A percentile compares a stretch with the other conserved stretches of the same genome.
These are phyloP conservation scores for Mobula birostris DNA, from an alignment of 2,113 vertebrate genomes.

Conservation along the genomic window DNA sequence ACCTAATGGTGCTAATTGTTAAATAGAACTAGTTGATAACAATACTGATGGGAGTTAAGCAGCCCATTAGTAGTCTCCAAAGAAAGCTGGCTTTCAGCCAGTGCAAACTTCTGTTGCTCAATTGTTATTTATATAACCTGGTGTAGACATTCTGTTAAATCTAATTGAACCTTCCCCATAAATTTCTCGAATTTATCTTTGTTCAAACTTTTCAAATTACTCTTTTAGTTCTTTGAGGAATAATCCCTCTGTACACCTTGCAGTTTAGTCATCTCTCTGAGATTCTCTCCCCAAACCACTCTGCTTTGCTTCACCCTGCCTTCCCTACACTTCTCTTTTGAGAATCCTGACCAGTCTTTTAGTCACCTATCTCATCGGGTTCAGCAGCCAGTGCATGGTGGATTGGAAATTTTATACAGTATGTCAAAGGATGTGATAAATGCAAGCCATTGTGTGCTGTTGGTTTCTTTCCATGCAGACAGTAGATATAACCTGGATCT, in stretches of 20 bases:
- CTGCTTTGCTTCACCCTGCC: no score
- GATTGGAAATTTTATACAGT: neutral
- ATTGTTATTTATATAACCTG: neutral
- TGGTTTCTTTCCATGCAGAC: no score
- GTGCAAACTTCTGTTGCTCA: neutral
- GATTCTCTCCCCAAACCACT: neutral
- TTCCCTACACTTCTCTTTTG: no score
- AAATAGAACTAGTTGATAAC: slow-evolving; percentile 15
- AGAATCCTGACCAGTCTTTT: neutral
- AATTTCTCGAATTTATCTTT: neutral
- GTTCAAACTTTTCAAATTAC: neutral
- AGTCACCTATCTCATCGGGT: no score
- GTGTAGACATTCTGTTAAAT: neutral
- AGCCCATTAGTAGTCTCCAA: neutral
- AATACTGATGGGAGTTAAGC: neutral
- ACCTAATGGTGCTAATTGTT: neutral
- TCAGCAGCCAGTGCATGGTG: neutral
- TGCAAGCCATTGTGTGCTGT: neutral
- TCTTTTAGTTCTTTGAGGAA: neutral
- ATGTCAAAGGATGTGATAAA: neutral
- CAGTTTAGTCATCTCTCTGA: no score
- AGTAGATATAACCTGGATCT: no score
- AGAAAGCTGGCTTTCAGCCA: neutral
- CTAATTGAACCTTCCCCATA: neutral
- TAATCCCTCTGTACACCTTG: neutral